A percentile compares a stretch with the other conserved stretches of the same genome.
Evolutionary conservation across 2,888 invertebrate species (phyloP).

Genomic region (Agonopterix arenella): DNA sequence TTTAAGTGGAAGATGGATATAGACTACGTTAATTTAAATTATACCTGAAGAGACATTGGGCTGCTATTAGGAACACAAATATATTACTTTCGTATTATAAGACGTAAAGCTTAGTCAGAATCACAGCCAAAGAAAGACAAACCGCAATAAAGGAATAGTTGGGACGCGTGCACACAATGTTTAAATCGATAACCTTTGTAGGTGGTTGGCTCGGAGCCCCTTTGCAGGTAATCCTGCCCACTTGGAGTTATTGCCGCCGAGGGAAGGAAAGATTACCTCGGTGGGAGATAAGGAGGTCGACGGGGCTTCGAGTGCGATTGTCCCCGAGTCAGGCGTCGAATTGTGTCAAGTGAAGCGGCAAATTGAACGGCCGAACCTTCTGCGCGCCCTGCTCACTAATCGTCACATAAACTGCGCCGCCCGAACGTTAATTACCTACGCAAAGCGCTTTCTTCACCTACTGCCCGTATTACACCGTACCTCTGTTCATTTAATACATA

Average conservation of each 20-base stretch:
- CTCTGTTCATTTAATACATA: no score
- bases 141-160: constrained; percentile 42
- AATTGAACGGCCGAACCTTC: constrained; percentile 76
- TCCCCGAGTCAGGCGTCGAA: constrained; percentile 77
- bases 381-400: constrained; percentile 70
- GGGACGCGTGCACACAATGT: constrained; percentile 56
- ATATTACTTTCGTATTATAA: no score
- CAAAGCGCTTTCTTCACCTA: constrained; percentile 50
- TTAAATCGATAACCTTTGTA: constrained; percentile 72
- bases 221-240: constrained; percentile 76
- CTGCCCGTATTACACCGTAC: background rate
- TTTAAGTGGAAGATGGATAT: constrained; percentile 19
- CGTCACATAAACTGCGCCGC: constrained; percentile 70
- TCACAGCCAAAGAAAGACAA: constrained; percentile 20
- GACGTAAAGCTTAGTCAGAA: background rate
- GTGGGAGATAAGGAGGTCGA: constrained; percentile 76
- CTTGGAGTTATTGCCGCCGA: constrained; percentile 75
- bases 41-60: no score
- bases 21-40: background rate
- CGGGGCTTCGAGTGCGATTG: constrained; percentile 75
- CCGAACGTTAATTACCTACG: constrained; percentile 62
- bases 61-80: no score
- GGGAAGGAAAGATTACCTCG: constrained; percentile 77
- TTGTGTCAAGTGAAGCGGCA: constrained; percentile 77
- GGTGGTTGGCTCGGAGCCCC: constrained; percentile 69